Percentiles rank a stretch among this genome's conserved stretches.
Conservation (phyloP, 2,888 invertebrate species). For the Pheosia gnoma region DNA sequence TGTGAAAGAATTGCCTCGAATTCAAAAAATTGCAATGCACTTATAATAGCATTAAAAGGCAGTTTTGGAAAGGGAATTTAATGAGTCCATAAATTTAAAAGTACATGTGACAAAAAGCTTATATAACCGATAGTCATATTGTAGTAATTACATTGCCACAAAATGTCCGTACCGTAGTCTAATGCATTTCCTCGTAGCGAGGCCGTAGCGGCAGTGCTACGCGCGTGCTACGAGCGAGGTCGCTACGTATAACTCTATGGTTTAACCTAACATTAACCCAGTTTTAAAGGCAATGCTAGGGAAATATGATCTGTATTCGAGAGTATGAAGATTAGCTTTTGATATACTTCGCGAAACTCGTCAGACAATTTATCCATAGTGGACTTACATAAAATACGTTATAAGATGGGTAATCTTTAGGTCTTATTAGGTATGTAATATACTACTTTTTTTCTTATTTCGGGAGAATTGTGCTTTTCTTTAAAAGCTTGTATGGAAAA, state of each 20-base stretch:
- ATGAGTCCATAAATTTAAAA: too few relatives aligned
- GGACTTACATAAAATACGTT: neutral
- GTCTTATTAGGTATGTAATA: too few relatives aligned
- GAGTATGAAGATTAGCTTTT: neutral
- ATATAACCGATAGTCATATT: too few relatives aligned
- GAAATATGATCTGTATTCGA: neutral
- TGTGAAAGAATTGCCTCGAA: too few relatives aligned
- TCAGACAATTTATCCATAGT: neutral
- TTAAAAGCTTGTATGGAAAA: too few relatives aligned
- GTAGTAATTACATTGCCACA: neutral
- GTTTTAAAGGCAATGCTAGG: neutral
- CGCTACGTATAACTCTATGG: neutral
- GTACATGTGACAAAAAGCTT: too few relatives aligned
- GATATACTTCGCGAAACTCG: neutral
- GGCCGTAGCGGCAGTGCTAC: conserved; percentile 4
- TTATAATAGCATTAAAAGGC: too few relatives aligned
- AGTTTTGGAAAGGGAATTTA: too few relatives aligned
- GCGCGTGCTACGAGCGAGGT: conserved; percentile 9
- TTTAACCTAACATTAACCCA: conserved; percentile 3
- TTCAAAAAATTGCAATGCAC: too few relatives aligned
- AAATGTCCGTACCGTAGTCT: neutral
- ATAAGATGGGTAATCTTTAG: too few relatives aligned
- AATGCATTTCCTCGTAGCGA: conserved; percentile 7
- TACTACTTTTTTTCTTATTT: too few relatives aligned
- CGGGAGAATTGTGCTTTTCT: too few relatives aligned